Conservation (phyloP, 2,888 invertebrate species). For the Troides helena region DNA sequence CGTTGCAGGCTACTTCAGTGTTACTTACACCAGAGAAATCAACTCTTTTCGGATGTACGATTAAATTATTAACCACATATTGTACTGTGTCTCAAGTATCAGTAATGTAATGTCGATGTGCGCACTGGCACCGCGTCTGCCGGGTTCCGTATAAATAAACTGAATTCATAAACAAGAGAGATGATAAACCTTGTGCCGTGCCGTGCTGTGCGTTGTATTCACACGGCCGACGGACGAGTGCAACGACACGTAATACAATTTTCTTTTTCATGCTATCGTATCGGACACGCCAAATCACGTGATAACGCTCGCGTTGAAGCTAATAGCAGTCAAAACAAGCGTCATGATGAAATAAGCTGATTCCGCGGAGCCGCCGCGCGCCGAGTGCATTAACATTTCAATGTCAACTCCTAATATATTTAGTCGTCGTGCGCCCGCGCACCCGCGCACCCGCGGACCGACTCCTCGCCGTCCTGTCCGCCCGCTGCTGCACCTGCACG, state of each 20-base stretch:
- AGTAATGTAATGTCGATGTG: too few relatives aligned
- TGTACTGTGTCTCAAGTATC: too few relatives aligned
- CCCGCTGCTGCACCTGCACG: background rate
- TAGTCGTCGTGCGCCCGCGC: slow-evolving; percentile 61
- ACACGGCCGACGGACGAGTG: slow-evolving; percentile 37
- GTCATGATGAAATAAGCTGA: slow-evolving; percentile 56
- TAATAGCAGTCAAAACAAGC: slow-evolving; percentile 65
- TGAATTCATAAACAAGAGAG: background rate
- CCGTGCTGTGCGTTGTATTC: background rate
- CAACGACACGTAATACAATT: slow-evolving; percentile 50
- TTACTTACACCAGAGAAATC: too few relatives aligned
- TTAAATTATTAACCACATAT: too few relatives aligned
- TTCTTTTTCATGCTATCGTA: slow-evolving; percentile 62
- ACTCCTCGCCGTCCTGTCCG: too few relatives aligned
- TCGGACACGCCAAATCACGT: slow-evolving; percentile 46
- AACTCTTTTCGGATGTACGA: too few relatives aligned
- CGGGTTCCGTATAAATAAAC: slow-evolving; percentile 9
- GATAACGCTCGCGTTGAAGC: slow-evolving; percentile 51
- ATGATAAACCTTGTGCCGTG: too few relatives aligned
- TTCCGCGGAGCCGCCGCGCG: slow-evolving; percentile 53
- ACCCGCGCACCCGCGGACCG: too few relatives aligned
- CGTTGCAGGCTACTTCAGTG: too few relatives aligned
- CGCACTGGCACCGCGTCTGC: too few relatives aligned
- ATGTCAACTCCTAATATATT: slow-evolving; percentile 79
- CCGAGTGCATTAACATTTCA: slow-evolving; percentile 79